Evolutionary conservation across 2,113 vertebrate genomes (phyloP), one percentile per base, ranked within the genome.

Genomic region (Haemorhous mexicanus): DNA sequence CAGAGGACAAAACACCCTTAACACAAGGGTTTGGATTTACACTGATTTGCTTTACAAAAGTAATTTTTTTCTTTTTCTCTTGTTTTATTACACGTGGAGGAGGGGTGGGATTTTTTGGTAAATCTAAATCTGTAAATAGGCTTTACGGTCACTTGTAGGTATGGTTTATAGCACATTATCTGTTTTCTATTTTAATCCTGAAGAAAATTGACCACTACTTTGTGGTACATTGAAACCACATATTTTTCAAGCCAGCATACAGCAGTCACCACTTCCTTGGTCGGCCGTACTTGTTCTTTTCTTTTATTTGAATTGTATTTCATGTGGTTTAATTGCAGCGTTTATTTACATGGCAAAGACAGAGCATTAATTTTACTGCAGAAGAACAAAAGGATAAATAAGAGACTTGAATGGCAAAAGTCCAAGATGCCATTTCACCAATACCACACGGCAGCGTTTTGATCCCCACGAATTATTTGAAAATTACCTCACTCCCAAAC

Each of bases 191-290:
- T 97, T 97, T 97, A 95, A 96, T 89, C 72, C 81, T 61, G 82
- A 95, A 94, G 94, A 96, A 97, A 97, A 96, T 97, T 97, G 97
- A 97, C 97, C 97, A 96, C 96, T 94, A 91, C 96, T 97, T 97
- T 97, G 97, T 47, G 97, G 97, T 98, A 53, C 47, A 11, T 9
- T 61, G 86, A 97, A 97, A 97, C 97, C 97, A 97, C 74, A 75
- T 96, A 97, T 97, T 97, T 96, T 96, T 98, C 97, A 98, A 97
- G 91, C 91, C 16, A 13, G 74, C 84, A 66, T 70, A 89, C 88
- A 94, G 87, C 28, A 73, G 78, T 84, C 19, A 75, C 96, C 96
- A 97, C 97, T 97, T 97, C 97, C 97, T 98, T 97, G 95, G 97
- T 96, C 26, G 66, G 95, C 93, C 46, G 4, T 74, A 69, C 0